phyloP scores from a whole-genome alignment of 2,888 invertebrate genomes.

The Heliconius ethilla region DNA sequence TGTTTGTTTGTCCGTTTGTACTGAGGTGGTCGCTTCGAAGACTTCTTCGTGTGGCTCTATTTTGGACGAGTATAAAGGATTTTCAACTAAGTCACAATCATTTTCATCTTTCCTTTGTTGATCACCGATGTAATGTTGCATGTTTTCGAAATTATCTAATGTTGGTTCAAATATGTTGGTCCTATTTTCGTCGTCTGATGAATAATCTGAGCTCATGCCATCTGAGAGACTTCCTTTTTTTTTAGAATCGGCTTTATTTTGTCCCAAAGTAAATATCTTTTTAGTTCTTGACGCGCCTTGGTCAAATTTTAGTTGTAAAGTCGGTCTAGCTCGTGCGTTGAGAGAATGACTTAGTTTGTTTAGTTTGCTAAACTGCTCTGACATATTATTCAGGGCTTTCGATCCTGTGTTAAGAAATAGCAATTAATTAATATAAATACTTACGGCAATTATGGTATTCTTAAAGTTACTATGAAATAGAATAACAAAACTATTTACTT shows the following conservation, averaged over 20 bases:
- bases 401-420: slow-evolving; percentile 81
- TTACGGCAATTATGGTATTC: neutral
- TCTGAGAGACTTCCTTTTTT: slow-evolving; percentile 86
- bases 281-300: slow-evolving; percentile 69
- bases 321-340: slow-evolving; percentile 80
- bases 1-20: slow-evolving; percentile 54
- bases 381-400: slow-evolving; percentile 92
- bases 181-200: slow-evolving; percentile 79
- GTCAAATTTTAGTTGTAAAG: slow-evolving; percentile 77
- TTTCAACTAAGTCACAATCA: slow-evolving; percentile 74
- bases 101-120: slow-evolving; percentile 61
- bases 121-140: slow-evolving; percentile 74
- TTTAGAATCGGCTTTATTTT: slow-evolving; percentile 70
- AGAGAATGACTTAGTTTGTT: slow-evolving; percentile 87
- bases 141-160: slow-evolving; percentile 76
- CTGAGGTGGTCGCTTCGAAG: slow-evolving; percentile 83
- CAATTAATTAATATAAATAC: neutral
- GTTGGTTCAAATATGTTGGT: slow-evolving; percentile 78
- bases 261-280: slow-evolving; percentile 79
- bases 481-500: neutral
- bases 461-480: neutral
- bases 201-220: slow-evolving; percentile 81
- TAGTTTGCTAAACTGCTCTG: slow-evolving; percentile 92
- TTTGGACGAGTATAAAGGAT: slow-evolving; percentile 76
- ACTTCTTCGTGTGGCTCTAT: slow-evolving; percentile 79